phyloP scores from a whole-genome alignment of 2,888 invertebrate genomes.

The Helicoverpa assulta region DNA sequence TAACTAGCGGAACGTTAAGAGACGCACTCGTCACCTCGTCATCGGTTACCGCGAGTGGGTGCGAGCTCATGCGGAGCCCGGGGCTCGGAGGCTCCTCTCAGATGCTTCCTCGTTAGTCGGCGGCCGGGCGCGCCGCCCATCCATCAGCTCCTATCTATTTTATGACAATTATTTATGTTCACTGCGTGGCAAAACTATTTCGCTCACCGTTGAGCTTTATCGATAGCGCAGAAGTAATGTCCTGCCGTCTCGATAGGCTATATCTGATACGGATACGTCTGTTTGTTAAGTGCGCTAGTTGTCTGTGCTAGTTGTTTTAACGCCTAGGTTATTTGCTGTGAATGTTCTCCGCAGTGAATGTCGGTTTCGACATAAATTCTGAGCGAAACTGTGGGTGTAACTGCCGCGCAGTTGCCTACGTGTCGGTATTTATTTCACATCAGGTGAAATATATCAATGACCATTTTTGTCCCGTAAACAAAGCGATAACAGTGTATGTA shows the following conservation, averaged over 20 bases:
- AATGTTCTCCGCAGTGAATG: constrained; percentile 86
- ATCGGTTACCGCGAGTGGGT: constrained; percentile 63
- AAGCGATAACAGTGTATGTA: constrained; percentile 63
- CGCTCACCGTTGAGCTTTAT: constrained; percentile 90
- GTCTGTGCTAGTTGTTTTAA: constrained; percentile 88
- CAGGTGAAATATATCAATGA: constrained; percentile 80
- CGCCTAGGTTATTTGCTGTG: constrained; percentile 88
- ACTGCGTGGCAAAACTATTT: constrained; percentile 87
- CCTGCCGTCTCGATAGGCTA: constrained; percentile 86
- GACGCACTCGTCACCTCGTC: constrained; percentile 61
- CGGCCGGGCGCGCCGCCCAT: constrained; percentile 74
- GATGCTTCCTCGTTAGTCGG: constrained; percentile 82
- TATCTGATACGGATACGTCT: constrained; percentile 90
- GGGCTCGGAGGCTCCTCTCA: constrained; percentile 63
- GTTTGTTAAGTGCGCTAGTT: constrained; percentile 89
- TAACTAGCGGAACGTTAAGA: constrained; percentile 67
- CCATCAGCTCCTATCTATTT: constrained; percentile 87
- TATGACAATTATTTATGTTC: constrained; percentile 90
- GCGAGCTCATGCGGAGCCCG: constrained; percentile 57
- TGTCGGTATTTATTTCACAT: constrained; percentile 83
- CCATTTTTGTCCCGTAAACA: constrained; percentile 74
- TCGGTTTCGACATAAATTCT: constrained; percentile 89
- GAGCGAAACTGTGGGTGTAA: constrained; percentile 89
- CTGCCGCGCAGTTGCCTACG: constrained; percentile 83
- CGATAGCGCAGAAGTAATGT: constrained; percentile 89